These are phyloP conservation scores for Chelidonichthys spinosus DNA, from an alignment of 2,797 vertebrate genomes.

Conservation along the genomic window DNA sequence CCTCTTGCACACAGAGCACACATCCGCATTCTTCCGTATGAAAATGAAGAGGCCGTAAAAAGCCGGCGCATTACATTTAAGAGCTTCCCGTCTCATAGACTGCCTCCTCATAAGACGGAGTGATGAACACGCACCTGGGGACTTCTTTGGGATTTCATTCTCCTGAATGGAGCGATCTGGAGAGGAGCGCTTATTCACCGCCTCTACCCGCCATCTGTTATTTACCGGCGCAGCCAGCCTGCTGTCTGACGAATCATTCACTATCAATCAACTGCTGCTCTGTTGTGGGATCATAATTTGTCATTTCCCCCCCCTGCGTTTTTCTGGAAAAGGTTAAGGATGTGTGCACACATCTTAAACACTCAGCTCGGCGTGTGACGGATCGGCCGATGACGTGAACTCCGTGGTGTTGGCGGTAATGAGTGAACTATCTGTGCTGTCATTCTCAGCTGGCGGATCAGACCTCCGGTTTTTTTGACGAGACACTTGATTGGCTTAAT, in stretches of 20 bases:
- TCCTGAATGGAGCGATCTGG: constrained; percentile 63
- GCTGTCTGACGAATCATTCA: constrained; percentile 60
- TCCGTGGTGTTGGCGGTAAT: constrained; percentile 15
- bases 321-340: not conserved
- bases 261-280: constrained; percentile 45
- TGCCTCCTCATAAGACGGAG: constrained; percentile 52
- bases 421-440: constrained; percentile 51
- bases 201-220: constrained; percentile 58
- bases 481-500: constrained; percentile 69
- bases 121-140: constrained; percentile 70
- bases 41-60: constrained; percentile 27
- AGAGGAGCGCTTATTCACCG: constrained; percentile 58
- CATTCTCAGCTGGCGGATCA: constrained; percentile 56
- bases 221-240: constrained; percentile 44
- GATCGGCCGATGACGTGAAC: too few relatives aligned
- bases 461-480: constrained; percentile 55
- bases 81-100: constrained; percentile 25
- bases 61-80: constrained; percentile 32
- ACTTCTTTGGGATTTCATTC: constrained; percentile 65
- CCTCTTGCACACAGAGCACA: not conserved
- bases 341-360: not conserved
- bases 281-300: constrained; percentile 19
- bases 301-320: constrained; percentile 21
- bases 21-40: constrained; percentile 31
- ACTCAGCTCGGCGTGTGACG: too few relatives aligned